These are phyloP conservation scores for Penelope pileata DNA, from an alignment of 2,113 vertebrate genomes.

Conservation along the genomic window DNA sequence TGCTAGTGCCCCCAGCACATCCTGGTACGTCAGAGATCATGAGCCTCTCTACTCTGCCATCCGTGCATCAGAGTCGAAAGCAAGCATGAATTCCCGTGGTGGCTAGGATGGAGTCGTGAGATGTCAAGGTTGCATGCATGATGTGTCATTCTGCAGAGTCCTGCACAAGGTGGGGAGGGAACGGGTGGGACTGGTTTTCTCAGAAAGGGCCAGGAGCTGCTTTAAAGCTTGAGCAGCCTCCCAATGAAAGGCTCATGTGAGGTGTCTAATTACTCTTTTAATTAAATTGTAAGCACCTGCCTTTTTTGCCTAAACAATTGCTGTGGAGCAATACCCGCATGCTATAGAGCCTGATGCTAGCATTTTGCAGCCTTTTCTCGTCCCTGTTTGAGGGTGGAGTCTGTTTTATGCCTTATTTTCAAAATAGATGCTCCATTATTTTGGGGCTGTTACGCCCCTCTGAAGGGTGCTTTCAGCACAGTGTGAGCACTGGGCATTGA, in stretches of 20 bases:
- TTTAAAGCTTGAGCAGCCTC: neutral
- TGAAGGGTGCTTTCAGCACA: neutral
- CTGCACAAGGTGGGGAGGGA: neutral
- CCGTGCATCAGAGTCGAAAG: fast-evolving
- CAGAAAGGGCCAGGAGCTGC: neutral
- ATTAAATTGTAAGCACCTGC: neutral
- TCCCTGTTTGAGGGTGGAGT: neutral
- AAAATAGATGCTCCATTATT: neutral
- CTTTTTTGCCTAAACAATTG: neutral
- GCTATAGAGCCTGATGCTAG: neutral
- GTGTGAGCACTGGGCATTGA: fast-evolving
- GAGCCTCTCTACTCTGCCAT: neutral
- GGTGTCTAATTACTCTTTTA: neutral
- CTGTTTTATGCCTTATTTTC: neutral
- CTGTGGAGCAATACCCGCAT: neutral
- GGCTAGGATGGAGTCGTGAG: neutral
- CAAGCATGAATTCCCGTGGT: neutral
- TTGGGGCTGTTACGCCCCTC: neutral
- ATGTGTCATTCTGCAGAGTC: neutral
- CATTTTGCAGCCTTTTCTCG: neutral
- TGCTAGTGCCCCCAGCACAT: neutral
- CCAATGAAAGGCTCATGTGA: neutral
- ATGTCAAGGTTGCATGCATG: neutral
- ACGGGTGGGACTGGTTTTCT: slow-evolving; percentile 26
- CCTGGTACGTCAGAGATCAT: neutral